A percentile compares a stretch with the other conserved stretches of the same genome.
Conservation (phyloP, 2,797 vertebrate species). For the Coreius guichenoti region DNA sequence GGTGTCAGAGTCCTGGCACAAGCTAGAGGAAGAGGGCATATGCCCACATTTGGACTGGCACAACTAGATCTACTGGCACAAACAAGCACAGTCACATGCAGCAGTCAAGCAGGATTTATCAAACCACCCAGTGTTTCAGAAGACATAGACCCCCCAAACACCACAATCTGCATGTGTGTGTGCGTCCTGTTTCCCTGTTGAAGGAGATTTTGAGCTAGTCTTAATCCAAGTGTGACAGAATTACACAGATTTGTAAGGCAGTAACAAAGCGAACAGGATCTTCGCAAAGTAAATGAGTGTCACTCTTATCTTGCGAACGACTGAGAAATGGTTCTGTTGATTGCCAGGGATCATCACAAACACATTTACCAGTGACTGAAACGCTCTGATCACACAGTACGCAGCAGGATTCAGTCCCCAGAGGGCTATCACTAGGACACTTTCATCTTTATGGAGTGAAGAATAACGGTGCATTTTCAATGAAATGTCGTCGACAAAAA, state of each 20-base stretch:
- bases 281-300: constrained; percentile 51
- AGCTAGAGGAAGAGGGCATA: constrained; percentile 55
- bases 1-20: constrained; percentile 71
- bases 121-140: constrained; percentile 65
- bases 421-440: constrained; percentile 39
- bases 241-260: constrained; percentile 51
- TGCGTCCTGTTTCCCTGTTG: constrained; percentile 35
- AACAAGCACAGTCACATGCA: constrained; percentile 48
- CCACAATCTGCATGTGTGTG: constrained; percentile 34
- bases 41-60: constrained; percentile 69
- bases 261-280: constrained; percentile 53
- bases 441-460: constrained; percentile 48
- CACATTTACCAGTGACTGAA: constrained; percentile 42
- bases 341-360: constrained; percentile 51
- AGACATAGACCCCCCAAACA: constrained; percentile 60
- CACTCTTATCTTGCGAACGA: constrained; percentile 40
- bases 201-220: constrained; percentile 65
- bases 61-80: constrained; percentile 69
- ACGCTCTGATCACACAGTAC: constrained; percentile 42
- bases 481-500: constrained; percentile 9
- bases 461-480: constrained; percentile 39
- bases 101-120: constrained; percentile 68
- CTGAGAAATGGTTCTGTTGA: constrained; percentile 35
- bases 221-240: constrained; percentile 60
- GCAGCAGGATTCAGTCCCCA: constrained; percentile 38